These are phyloP conservation scores for Leptinotarsa juncta DNA, from an alignment of 2,888 invertebrate genomes.

Conservation along the genomic window DNA sequence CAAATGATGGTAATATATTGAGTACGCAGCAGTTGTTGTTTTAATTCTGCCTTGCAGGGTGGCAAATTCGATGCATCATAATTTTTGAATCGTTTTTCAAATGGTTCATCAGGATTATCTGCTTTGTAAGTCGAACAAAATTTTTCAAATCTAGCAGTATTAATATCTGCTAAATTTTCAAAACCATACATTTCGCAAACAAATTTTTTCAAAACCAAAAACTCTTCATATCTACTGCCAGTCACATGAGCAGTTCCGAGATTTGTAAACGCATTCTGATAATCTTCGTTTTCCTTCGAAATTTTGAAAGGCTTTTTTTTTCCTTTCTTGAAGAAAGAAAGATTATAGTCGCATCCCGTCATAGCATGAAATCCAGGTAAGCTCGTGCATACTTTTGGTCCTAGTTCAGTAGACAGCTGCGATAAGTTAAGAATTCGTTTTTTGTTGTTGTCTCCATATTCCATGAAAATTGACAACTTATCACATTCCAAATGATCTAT, in stretches of 20 bases:
- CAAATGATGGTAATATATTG: slow-evolving; percentile 45
- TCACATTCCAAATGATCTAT: background rate
- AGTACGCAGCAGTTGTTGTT: slow-evolving; percentile 42
- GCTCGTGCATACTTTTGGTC: background rate
- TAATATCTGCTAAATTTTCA: slow-evolving; percentile 23
- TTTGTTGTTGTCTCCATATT: background rate
- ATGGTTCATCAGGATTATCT: slow-evolving; percentile 24
- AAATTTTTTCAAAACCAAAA: slow-evolving; percentile 37
- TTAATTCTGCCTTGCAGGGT: slow-evolving; percentile 50
- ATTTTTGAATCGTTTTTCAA: slow-evolving; percentile 24
- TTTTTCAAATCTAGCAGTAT: slow-evolving; percentile 30
- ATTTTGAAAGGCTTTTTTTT: slow-evolving; percentile 23
- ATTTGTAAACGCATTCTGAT: slow-evolving; percentile 40
- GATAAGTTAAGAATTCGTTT: background rate
- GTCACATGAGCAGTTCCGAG: slow-evolving; percentile 34
- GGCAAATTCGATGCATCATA: slow-evolving; percentile 43
- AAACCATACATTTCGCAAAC: slow-evolving; percentile 44
- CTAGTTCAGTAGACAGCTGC: background rate
- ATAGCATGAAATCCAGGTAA: background rate
- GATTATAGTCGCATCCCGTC: too few species aligned
- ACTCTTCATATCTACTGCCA: slow-evolving; percentile 32
- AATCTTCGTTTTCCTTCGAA: slow-evolving; percentile 26
- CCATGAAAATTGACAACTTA: background rate
- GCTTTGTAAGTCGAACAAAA: slow-evolving; percentile 17
- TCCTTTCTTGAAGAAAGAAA: slow-evolving; percentile 6